Percentiles rank a stretch among this genome's conserved stretches.
These are phyloP conservation scores for Bungarus multicinctus DNA, from an alignment of 2,113 vertebrate species.

Conservation along the genomic window DNA sequence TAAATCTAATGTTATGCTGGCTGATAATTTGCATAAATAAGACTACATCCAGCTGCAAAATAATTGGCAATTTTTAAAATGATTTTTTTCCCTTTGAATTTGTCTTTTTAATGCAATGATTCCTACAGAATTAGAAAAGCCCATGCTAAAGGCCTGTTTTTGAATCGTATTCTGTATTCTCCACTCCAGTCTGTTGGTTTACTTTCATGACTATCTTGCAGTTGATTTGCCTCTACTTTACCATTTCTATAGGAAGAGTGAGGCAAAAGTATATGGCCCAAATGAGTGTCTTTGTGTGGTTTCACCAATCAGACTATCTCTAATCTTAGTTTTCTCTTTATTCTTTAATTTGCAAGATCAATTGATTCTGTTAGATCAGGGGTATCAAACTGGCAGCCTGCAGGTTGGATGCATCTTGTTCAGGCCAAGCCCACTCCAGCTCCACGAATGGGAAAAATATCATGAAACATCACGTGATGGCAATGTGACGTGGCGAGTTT, in stretches of 20 bases:
- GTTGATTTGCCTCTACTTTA: not conserved
- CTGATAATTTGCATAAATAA: not conserved
- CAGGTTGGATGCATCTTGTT: too few relatives aligned
- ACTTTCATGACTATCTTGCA: not conserved
- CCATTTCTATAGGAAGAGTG: not conserved
- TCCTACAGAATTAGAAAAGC: not conserved
- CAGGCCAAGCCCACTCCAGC: too few relatives aligned
- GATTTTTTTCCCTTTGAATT: not conserved
- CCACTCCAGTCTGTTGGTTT: not conserved
- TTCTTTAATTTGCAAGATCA: not conserved
- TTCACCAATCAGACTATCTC: not conserved
- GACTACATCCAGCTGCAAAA: not conserved
- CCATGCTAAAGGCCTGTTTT: not conserved
- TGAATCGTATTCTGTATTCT: not conserved
- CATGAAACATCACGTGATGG: too few relatives aligned
- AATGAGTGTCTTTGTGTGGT: not conserved
- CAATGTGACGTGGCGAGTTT: too few relatives aligned
- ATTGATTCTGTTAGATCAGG: not conserved
- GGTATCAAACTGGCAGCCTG: too few relatives aligned
- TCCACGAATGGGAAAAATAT: too few relatives aligned
- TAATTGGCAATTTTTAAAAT: not conserved
- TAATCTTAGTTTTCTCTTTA: not conserved
- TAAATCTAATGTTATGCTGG: not conserved
- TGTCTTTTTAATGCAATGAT: not conserved
- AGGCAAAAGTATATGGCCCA: not conserved